Conservation (phyloP, 2,113 vertebrate species). For the Campylorhamphus procurvoides region DNA sequence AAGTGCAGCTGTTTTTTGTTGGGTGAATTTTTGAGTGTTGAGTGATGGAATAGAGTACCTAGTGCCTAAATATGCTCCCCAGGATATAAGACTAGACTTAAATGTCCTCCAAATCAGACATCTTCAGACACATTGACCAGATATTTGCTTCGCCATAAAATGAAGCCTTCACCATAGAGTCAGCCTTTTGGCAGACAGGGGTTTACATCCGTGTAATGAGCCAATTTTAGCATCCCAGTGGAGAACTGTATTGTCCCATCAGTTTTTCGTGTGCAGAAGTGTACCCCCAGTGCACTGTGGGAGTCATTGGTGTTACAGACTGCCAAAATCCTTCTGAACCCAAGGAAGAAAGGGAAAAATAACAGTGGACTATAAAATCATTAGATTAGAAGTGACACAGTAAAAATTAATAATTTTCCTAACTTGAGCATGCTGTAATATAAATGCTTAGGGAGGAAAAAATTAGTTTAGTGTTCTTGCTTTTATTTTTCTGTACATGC, state of each 20-base stretch:
- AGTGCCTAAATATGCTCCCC: neutral
- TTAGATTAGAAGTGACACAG: neutral
- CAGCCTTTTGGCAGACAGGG: neutral
- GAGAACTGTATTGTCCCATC: neutral
- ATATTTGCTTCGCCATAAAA: neutral
- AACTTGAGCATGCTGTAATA: neutral
- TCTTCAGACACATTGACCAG: neutral
- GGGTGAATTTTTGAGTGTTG: neutral
- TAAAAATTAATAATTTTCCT: neutral
- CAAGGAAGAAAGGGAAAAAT: neutral
- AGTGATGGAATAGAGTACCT: neutral
- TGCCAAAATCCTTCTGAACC: neutral
- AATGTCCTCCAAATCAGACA: neutral
- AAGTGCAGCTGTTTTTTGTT: neutral
- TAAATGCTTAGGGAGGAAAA: neutral
- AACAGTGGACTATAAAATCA: neutral
- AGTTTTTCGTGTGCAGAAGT: neutral
- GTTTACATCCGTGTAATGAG: neutral
- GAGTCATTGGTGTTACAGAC: neutral
- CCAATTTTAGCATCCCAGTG: neutral
- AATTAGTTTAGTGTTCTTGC: neutral
- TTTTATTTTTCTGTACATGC: neutral
- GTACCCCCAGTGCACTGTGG: rapidly evolving
- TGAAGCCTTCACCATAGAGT: neutral
- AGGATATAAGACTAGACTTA: neutral